phyloP scores from a whole-genome alignment of 1,140 invertebrate genomes.

The Goniozus legneri region DNA sequence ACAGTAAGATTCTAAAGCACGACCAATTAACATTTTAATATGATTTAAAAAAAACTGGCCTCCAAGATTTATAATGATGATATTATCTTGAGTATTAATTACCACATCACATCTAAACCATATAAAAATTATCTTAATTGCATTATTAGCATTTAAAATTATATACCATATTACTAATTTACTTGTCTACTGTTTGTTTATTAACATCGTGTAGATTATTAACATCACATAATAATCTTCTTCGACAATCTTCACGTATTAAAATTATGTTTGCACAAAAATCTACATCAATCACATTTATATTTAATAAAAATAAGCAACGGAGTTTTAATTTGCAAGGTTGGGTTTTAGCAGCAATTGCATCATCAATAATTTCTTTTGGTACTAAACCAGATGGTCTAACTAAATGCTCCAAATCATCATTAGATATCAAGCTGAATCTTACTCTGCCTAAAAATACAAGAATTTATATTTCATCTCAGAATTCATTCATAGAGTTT shows the following conservation, averaged over 20 bases:
- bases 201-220: constrained; percentile 85
- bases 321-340: constrained; percentile 74
- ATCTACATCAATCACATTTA: constrained; percentile 82
- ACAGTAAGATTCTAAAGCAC: constrained; percentile 89
- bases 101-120: constrained; percentile 82
- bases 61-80: constrained; percentile 85
- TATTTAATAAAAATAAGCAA: constrained; percentile 76
- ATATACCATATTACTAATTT: neutral
- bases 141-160: neutral
- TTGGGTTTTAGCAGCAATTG: constrained; percentile 81
- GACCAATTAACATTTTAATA: constrained; percentile 85
- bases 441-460: constrained; percentile 62
- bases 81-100: constrained; percentile 71
- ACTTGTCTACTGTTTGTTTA: constrained; percentile 80
- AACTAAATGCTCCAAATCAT: constrained; percentile 84
- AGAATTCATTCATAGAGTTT: too few relatives aligned
- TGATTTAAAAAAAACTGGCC: constrained; percentile 91
- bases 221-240: constrained; percentile 81
- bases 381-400: constrained; percentile 80
- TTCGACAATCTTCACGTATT: constrained; percentile 84
- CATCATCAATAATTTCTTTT: constrained; percentile 89
- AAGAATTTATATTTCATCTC: too few relatives aligned
- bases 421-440: constrained; percentile 81
- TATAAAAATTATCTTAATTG: constrained; percentile 2
- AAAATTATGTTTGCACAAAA: constrained; percentile 79